Conservation (phyloP, 2,113 vertebrate genomes). For the Tautogolabrus adspersus region DNA sequence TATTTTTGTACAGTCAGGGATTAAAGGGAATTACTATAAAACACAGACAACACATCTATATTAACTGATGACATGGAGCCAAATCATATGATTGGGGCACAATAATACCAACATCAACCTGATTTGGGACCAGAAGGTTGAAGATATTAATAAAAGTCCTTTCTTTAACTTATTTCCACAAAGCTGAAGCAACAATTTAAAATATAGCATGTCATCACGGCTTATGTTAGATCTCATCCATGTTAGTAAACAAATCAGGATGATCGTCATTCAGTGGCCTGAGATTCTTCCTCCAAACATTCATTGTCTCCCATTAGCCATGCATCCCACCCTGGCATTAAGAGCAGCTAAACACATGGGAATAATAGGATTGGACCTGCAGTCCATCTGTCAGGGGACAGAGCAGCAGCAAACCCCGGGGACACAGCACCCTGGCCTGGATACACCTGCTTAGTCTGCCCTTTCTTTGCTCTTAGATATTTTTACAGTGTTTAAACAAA, state of each 20-base stretch:
- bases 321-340: constrained; percentile 81
- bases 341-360: constrained; percentile 84
- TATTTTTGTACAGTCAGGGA: background rate
- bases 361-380: constrained; percentile 88
- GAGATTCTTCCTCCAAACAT: constrained; percentile 60
- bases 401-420: constrained; percentile 62
- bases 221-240: constrained; percentile 29
- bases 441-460: constrained; percentile 63
- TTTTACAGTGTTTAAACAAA: constrained; percentile 51
- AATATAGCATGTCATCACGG: background rate
- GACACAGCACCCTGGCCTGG: constrained; percentile 60
- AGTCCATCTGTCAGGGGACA: constrained; percentile 77
- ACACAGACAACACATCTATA: background rate
- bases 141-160: too few relatives aligned
- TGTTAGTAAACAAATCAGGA: constrained; percentile 68
- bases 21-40: background rate
- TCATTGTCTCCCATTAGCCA: constrained; percentile 72
- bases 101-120: too few relatives aligned
- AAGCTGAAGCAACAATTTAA: background rate
- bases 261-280: constrained; percentile 56
- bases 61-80: background rate
- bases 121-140: too few relatives aligned
- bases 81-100: background rate
- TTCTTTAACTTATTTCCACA: background rate
- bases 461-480: constrained; percentile 58